Base-by-base conservation (phyloP, 2,888 invertebrate genomes). In the Parasteatoda lunata region DNA sequence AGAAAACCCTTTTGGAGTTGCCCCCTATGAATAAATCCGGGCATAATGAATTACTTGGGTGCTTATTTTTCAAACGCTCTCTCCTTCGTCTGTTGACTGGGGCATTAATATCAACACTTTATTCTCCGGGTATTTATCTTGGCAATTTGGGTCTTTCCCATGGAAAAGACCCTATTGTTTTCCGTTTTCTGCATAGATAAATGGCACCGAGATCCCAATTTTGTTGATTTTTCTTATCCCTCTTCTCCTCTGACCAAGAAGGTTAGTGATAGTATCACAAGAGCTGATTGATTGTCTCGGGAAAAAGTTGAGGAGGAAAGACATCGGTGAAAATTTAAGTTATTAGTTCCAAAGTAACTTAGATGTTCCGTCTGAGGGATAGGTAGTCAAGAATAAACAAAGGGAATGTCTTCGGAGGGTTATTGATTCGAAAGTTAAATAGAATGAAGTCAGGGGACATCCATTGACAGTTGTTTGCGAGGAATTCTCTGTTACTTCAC, bases 51-150 rank as follows among this genome's bases (percentile, higher is more conserved):
- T 84, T 77, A 73, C 64, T 48, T 15, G 13, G n/a, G 48, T 47
- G 48, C 51, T 72, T 64, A 77, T 65, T 84, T 72, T 84, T 84
- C 83, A 51, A 48, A 15, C 66, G 30, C 51, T 54, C 73, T 15
- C 59, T 13, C 52, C 54, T 72, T 65, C 75, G n/a, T 52, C 54
- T 13, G 59, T n/a, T 59, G 59, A 59, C 59, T 59, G 59, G 59
- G 59, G 59, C 81, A 84, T 77, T 84, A 84, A 78, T 84, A 78
- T 84, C 76, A 78, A 78, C 72, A 78, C 68, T 84, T 77, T 73
- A 73, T 59, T 84, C 68, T 52, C 68, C 13, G 48, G 48, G 59
- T 68, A 84, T 69, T 77, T 65, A 72, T 65, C 84, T 72, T 71
- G 11, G 45, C 5, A 52, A 75, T 68, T 81, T 52, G 48, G 54